phyloP scores from a whole-genome alignment of 1,140 invertebrate species.

The Formica exsecta region DNA sequence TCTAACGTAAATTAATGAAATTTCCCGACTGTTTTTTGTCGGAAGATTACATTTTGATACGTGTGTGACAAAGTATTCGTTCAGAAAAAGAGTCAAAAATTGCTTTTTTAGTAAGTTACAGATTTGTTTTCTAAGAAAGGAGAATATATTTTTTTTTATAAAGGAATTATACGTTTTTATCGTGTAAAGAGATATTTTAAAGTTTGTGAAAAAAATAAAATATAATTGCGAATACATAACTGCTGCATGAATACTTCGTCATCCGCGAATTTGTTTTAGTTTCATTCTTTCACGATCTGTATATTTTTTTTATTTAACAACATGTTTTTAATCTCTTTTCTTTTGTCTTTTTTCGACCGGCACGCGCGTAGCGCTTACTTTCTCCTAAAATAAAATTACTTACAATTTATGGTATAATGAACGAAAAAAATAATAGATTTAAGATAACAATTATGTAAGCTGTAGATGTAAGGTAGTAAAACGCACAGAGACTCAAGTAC shows the following conservation, averaged over 20 bases:
- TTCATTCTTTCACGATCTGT: not conserved
- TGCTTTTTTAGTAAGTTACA: not conserved
- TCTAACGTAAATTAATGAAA: conserved; percentile 22
- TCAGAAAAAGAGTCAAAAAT: not conserved
- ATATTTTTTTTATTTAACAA: not conserved
- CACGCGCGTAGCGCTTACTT: conserved; percentile 50
- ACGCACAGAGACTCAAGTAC: conserved; percentile 43
- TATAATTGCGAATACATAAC: not conserved
- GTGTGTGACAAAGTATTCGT: conserved; percentile 16
- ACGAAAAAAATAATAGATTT: conserved; percentile 3
- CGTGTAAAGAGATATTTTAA: not conserved
- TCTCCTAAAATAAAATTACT: conserved; percentile 29
- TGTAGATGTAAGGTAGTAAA: conserved; percentile 6
- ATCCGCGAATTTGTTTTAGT: conserved; percentile 3
- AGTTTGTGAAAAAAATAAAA: not conserved
- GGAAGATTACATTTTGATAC: not conserved
- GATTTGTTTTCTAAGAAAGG: not conserved
- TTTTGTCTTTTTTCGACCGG: conserved; percentile 23
- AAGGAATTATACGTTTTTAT: not conserved
- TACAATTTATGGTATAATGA: not conserved
- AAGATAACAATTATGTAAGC: conserved; percentile 17
- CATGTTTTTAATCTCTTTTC: not conserved
- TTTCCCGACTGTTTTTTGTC: conserved; percentile 21
- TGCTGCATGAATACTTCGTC: conserved; percentile 30
- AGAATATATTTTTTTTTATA: not conserved